Conservation (phyloP, 2,888 invertebrate genomes). For the Teleogryllus oceanicus region DNA sequence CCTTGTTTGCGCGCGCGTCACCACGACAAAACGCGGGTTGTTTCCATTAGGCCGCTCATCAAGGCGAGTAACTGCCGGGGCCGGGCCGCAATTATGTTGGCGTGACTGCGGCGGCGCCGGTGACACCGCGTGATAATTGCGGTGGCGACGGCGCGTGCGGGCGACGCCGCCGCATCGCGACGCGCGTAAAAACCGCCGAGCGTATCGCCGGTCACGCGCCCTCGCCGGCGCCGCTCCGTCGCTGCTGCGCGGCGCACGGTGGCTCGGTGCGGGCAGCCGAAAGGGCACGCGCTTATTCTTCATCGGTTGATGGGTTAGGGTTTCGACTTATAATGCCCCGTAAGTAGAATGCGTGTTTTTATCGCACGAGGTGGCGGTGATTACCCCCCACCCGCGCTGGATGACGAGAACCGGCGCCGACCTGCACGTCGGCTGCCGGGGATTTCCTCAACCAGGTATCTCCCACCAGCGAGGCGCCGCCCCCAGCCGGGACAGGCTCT, state of each 20-base stretch:
- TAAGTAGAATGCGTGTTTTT: too few relatives aligned
- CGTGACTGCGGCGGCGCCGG: not conserved
- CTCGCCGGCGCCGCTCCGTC: not conserved
- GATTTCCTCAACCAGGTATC: too few relatives aligned
- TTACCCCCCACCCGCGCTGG: too few relatives aligned
- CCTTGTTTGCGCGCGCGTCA: slow-evolving; percentile 18
- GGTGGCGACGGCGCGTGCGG: not conserved
- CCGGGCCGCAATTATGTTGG: slow-evolving; percentile 7
- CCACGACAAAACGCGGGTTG: not conserved
- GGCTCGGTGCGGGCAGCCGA: not conserved
- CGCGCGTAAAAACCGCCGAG: not conserved
- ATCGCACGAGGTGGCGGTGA: too few relatives aligned
- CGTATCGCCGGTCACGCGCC: not conserved
- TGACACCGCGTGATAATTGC: slow-evolving; percentile 6
- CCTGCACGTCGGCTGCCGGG: too few relatives aligned
- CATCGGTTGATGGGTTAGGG: too few relatives aligned
- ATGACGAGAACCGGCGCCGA: too few relatives aligned
- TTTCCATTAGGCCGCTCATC: not conserved
- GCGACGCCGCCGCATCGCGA: not conserved
- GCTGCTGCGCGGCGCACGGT: not conserved
- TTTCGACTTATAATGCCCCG: too few relatives aligned
- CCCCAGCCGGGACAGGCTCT: too few relatives aligned
- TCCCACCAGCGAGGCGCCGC: too few relatives aligned
- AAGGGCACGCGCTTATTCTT: too few relatives aligned
- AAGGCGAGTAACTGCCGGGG: not conserved